Percentiles rank a stretch among this genome's conserved stretches.
phyloP scores from a whole-genome alignment of 2,888 invertebrate genomes.

The Drosophila ezoana region DNA sequence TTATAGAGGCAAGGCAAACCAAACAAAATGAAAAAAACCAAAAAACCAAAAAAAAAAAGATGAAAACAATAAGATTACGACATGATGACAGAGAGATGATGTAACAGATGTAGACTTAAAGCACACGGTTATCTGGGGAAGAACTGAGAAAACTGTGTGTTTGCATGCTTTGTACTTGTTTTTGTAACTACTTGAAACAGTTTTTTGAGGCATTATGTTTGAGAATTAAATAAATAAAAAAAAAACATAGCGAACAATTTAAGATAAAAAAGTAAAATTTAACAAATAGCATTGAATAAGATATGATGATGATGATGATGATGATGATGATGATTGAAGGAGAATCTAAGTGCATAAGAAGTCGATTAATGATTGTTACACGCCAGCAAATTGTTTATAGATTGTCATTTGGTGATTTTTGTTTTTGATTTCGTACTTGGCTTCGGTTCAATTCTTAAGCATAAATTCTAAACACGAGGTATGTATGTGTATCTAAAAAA shows the following conservation, averaged over 20 bases:
- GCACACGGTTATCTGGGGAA: conserved; percentile 25
- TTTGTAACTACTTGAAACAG: conserved; percentile 29
- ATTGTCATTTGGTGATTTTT: conserved; percentile 27
- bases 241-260: conserved; percentile 1
- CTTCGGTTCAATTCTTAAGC: conserved; percentile 45
- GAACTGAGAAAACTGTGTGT: conserved; percentile 29
- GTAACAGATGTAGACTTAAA: conserved; percentile 40
- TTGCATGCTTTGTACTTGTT: conserved; percentile 26
- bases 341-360: conserved; percentile 35
- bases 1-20: conserved; percentile 60
- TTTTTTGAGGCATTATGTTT: conserved; percentile 23
- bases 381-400: conserved; percentile 52
- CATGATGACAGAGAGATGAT: conserved; percentile 21
- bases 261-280: conserved; percentile 1
- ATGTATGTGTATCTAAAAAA: conserved; percentile 49
- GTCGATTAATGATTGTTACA: conserved; percentile 63
- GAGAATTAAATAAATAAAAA: neutral
- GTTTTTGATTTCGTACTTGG: conserved; percentile 37
- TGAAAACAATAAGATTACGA: conserved; percentile 3
- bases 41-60: neutral
- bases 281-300: conserved; percentile 46
- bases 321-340: neutral
- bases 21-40: conserved; percentile 35
- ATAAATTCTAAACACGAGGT: conserved; percentile 43
- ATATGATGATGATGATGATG: conserved; percentile 3